Evolutionary conservation across 1,140 invertebrate species (phyloP), one percentile per base, ranked within the genome.

Genomic region (Drosophila orosa): DNA sequence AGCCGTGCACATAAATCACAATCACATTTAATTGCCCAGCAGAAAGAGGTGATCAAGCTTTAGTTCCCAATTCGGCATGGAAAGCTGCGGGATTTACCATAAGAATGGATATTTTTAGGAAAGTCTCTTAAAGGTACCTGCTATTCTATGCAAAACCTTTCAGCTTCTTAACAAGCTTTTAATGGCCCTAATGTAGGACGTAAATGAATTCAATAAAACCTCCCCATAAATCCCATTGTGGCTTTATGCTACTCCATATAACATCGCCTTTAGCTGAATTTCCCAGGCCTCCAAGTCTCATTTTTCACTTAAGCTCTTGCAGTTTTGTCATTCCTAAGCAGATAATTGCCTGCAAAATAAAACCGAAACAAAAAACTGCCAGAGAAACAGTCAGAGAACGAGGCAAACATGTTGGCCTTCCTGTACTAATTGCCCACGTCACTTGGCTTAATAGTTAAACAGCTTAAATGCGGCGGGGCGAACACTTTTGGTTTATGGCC

Each of bases 401-500:
- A 35, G 27, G n/a, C 12, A 47, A 71, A 39, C 63, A 44, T 13
- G 47, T 40, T 27, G 37, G 31, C 60, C 81, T 79, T 76, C 66
- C 47, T 67, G 68, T 55, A 73, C 79, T 86, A 86, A 86, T 87
- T 83, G 79, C 75, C 56, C 71, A 59, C 58, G 75, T 75, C 67
- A 78, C 57, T 62, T 67, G 77, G 35, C 45, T 65, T 86, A 87
- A 87, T 82, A 68, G 69, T 55, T 72, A 71, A 77, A 63, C 67
- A 63, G 67, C 47, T 67, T 68, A 67, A 58, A 63, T 54, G 67
- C 63, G 59, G 47, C 47, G 40, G 47, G 50, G 61, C 45, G 35
- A 52, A 68, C 50, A 76, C 56, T 74, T 83, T 82, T 76, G 42
- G 67, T 80, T 89, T 80, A 80, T 80, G 62, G 67, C 74, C 67